Percentiles rank a stretch among this genome's conserved stretches.
Conservation (phyloP, 2,797 vertebrate species). For the Peromyscus melanophrys region DNA sequence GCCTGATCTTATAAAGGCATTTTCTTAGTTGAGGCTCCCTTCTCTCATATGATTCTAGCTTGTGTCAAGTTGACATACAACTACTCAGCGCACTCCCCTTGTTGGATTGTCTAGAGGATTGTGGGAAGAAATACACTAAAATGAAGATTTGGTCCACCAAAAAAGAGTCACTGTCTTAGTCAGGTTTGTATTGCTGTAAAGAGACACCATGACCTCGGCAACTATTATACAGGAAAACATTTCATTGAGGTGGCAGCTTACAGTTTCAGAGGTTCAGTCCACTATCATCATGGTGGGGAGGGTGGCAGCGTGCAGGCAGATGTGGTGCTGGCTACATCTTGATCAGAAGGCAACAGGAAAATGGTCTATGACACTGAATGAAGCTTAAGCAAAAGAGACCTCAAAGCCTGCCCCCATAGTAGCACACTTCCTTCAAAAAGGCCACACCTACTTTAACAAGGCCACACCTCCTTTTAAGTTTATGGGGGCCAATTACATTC, state of each 20-base stretch:
- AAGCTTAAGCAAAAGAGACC: background rate
- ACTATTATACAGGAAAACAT: too few species aligned
- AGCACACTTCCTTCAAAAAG: background rate
- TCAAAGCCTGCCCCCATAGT: background rate
- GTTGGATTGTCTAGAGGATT: background rate
- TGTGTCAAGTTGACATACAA: background rate
- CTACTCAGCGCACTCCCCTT: background rate
- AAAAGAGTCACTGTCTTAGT: background rate
- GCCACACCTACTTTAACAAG: background rate
- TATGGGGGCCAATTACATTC: background rate
- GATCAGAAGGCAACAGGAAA: background rate
- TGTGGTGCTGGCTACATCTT: background rate
- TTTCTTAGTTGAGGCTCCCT: background rate
- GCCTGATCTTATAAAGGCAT: background rate
- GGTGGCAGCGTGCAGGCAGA: background rate
- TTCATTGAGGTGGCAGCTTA: too few species aligned
- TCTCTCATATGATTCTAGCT: background rate
- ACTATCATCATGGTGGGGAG: background rate
- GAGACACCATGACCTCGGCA: too few species aligned
- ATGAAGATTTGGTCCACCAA: background rate
- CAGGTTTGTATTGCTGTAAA: too few species aligned
- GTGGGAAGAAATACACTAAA: background rate
- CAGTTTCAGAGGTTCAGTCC: background rate
- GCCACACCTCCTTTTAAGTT: background rate
- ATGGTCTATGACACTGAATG: background rate